Conservation (phyloP, 2,888 invertebrate genomes). For the Protodeltote pygarga region DNA sequence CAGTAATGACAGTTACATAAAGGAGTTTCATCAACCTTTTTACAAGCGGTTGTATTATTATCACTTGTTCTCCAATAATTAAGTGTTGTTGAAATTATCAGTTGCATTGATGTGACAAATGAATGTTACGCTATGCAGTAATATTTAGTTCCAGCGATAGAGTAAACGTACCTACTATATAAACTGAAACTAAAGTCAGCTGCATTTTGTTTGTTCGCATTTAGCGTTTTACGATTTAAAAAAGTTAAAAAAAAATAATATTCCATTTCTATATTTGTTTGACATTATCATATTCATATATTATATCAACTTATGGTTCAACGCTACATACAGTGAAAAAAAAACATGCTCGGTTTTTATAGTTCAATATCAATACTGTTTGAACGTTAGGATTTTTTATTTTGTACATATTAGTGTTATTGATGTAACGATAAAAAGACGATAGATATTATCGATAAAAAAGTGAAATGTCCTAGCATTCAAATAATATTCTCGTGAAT, state of each 20-base stretch:
- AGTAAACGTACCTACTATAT: not conserved
- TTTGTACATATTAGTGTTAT: too few relatives aligned
- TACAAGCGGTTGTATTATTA: slow-evolving; percentile 1
- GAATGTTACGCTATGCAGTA: slow-evolving; percentile 2
- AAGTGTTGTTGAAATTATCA: slow-evolving; percentile 4
- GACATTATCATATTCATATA: too few relatives aligned
- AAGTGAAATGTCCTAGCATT: too few relatives aligned
- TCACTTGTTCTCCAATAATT: slow-evolving; percentile 10
- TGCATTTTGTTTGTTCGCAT: not conserved
- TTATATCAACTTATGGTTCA: too few relatives aligned
- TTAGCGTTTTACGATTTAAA: not conserved
- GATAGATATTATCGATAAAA: too few relatives aligned
- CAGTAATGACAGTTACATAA: not conserved
- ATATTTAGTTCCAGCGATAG: slow-evolving; percentile 4
- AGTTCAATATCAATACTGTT: too few relatives aligned
- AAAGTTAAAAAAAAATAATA: too few relatives aligned
- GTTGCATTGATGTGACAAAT: slow-evolving; percentile 5
- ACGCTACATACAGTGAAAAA: too few relatives aligned
- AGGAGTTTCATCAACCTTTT: not conserved
- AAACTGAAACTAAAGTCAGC: not conserved
- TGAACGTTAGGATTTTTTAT: too few relatives aligned
- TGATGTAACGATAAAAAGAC: too few relatives aligned
- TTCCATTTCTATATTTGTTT: too few relatives aligned
- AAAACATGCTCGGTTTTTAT: too few relatives aligned
- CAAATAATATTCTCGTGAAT: not conserved